These are phyloP conservation scores for Chromis chromis DNA, from an alignment of 2,797 vertebrate species.

Conservation along the genomic window DNA sequence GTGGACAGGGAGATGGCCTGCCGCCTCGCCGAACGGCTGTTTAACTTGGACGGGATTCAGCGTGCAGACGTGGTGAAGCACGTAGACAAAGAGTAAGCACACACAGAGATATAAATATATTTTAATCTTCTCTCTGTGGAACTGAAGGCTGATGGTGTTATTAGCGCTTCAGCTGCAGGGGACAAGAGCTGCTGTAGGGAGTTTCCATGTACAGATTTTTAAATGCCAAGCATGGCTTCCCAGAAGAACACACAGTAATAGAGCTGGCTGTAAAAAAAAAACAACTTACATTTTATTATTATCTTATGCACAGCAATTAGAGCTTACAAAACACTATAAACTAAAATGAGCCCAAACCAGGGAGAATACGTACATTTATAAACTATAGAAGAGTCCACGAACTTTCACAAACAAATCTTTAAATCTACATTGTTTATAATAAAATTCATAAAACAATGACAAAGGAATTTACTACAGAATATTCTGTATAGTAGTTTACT, in stretches of 20 bases:
- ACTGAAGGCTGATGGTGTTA: neutral
- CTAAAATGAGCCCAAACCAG: neutral
- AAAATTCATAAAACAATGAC: no score
- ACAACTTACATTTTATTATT: no score
- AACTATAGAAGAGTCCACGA: no score
- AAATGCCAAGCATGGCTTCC: neutral
- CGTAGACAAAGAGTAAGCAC: slow-evolving; percentile 92
- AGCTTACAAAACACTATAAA: neutral
- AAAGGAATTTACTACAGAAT: no score
- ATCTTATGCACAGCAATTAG: neutral
- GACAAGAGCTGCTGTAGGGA: no score
- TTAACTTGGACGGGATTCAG: slow-evolving; percentile 86
- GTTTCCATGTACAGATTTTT: neutral
- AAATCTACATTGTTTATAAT: no score
- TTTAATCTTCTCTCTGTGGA: neutral
- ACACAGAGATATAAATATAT: neutral
- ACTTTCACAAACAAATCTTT: no score
- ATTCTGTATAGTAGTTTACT: no score
- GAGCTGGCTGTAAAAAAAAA: neutral
- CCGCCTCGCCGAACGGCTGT: slow-evolving; percentile 86
- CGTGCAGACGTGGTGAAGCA: slow-evolving; percentile 90
- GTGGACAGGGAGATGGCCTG: slow-evolving; percentile 79
- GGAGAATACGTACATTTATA: neutral
- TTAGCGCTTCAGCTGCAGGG: neutral
- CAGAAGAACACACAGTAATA: neutral